Percentiles rank a stretch among this genome's conserved stretches.
Conservation (phyloP, 2,797 vertebrate species). For the Phataginus tricuspis region DNA sequence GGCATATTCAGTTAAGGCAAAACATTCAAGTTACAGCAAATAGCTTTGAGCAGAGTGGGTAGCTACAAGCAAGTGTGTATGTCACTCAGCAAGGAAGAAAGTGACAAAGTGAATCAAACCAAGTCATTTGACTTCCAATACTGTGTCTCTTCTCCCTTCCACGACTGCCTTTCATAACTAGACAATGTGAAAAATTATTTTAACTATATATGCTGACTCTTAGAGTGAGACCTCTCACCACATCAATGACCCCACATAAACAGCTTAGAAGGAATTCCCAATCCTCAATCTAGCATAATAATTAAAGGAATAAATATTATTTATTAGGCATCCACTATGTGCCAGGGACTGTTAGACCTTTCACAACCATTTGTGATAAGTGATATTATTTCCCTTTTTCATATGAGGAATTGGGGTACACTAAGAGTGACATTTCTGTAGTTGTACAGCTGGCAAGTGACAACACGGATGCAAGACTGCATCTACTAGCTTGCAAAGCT, state of each 20-base stretch:
- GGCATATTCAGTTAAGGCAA: neutral
- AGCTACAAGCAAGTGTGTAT: neutral
- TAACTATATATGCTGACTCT: neutral
- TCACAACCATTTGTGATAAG: neutral
- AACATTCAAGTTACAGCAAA: neutral
- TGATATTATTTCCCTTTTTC: neutral
- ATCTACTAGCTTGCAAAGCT: neutral
- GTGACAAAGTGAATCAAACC: neutral
- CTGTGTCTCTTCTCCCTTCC: neutral
- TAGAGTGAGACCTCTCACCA: neutral
- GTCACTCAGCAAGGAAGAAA: neutral
- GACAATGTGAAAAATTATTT: neutral
- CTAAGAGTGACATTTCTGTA: neutral
- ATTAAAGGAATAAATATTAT: conserved; percentile 5
- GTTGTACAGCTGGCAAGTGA: neutral
- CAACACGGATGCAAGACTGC: neutral
- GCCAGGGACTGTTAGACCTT: neutral
- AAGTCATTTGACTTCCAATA: neutral
- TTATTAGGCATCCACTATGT: neutral
- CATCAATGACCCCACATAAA: neutral
- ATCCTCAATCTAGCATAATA: neutral
- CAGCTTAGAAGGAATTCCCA: neutral
- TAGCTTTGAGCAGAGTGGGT: neutral
- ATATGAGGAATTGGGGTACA: neutral
- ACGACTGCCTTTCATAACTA: neutral